Evolutionary conservation across 2,797 vertebrate genomes (phyloP).

Genomic region (Pseudochirops cupreus): DNA sequence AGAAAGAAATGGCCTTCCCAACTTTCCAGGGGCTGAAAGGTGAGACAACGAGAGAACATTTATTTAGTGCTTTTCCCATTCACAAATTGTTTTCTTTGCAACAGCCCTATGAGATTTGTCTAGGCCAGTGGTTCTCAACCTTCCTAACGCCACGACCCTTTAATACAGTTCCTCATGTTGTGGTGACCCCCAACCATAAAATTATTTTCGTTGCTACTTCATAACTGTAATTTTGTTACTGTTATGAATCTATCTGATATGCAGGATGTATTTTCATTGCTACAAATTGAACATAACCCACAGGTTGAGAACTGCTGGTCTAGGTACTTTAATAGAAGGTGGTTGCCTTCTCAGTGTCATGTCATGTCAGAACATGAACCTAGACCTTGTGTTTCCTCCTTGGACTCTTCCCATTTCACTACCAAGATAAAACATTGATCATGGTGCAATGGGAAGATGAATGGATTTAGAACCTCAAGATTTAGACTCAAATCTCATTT

Average conservation of each 20-base stretch:
- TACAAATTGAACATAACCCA: too few species aligned
- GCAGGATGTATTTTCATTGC: too few species aligned
- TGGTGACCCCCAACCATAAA: too few species aligned
- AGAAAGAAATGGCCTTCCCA: neutral
- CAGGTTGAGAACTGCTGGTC: too few species aligned
- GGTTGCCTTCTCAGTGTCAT: neutral
- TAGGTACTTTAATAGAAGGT: neutral
- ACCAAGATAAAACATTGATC: neutral
- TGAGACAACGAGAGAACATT: neutral
- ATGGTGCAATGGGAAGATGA: neutral
- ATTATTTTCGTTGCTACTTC: too few species aligned
- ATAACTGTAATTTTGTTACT: too few species aligned
- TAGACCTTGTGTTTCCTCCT: neutral
- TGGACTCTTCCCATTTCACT: neutral
- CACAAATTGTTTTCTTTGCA: neutral
- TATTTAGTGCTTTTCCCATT: neutral
- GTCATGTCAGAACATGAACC: neutral
- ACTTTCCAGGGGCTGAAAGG: neutral
- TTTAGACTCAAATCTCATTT: neutral
- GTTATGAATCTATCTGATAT: too few species aligned
- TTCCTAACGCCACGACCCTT: too few species aligned
- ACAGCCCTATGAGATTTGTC: neutral
- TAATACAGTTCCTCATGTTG: too few species aligned
- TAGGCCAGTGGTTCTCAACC: neutral
- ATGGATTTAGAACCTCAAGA: neutral